Conservation (phyloP, 2,888 invertebrate genomes). For the Drosophila barbarae region DNA sequence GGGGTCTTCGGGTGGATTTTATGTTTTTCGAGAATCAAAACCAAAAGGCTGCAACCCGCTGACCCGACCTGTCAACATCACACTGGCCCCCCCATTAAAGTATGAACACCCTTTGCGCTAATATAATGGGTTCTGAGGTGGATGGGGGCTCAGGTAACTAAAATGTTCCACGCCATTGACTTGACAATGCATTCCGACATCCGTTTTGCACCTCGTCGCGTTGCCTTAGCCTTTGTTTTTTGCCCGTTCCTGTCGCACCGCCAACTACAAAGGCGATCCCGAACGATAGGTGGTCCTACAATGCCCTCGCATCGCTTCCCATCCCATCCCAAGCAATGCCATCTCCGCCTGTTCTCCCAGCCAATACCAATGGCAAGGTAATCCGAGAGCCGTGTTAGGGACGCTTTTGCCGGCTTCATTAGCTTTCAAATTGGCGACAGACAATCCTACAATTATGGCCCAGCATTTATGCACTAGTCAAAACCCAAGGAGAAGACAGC, state of each 20-base stretch:
- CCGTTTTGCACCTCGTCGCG: slow-evolving; percentile 38
- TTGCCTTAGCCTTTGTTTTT: slow-evolving; percentile 24
- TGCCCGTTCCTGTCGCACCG: slow-evolving; percentile 17
- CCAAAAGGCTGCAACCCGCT: slow-evolving; percentile 29
- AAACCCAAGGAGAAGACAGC: slow-evolving; percentile 29
- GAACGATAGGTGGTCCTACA: slow-evolving; percentile 30
- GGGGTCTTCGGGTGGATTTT: slow-evolving; percentile 9
- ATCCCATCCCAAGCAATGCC: neutral
- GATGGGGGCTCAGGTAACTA: slow-evolving; percentile 5
- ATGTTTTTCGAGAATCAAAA: slow-evolving; percentile 10
- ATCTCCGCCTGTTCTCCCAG: neutral
- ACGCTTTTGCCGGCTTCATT: slow-evolving; percentile 45
- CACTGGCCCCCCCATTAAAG: slow-evolving; percentile 20
- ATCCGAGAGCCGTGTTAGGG: slow-evolving; percentile 52
- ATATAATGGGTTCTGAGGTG: slow-evolving; percentile 19
- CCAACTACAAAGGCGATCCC: slow-evolving; percentile 37
- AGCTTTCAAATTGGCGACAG: slow-evolving; percentile 46
- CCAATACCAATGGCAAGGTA: slow-evolving; percentile 40
- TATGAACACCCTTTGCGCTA: slow-evolving; percentile 15
- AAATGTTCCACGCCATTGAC: slow-evolving; percentile 31
- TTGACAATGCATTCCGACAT: slow-evolving; percentile 38
- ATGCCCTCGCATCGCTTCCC: slow-evolving; percentile 10
- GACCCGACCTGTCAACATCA: slow-evolving; percentile 46
- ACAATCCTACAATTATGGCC: slow-evolving; percentile 66
- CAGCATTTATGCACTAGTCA: slow-evolving; percentile 37